Evolutionary conservation across 2,113 vertebrate species (phyloP).

Genomic region (Saccopteryx leptura): DNA sequence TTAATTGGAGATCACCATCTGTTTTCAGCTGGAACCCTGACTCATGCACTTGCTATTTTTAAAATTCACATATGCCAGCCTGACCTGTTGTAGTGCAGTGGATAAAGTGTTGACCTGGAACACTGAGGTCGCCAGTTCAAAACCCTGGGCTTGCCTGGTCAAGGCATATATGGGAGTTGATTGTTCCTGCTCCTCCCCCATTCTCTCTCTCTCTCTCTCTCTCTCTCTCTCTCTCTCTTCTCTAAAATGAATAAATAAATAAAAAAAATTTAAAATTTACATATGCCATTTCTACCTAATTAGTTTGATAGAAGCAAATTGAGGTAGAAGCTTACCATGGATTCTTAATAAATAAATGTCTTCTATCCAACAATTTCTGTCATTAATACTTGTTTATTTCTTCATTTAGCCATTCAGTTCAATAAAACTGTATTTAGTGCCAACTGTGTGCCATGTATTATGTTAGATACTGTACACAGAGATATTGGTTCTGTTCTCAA

Average conservation of each 20-base stretch:
- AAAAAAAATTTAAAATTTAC: conserved; percentile 57
- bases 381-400: conserved; percentile 48
- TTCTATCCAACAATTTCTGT: conserved; percentile 51
- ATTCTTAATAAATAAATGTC: conserved; percentile 61
- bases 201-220: too few relatives aligned
- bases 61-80: conserved; percentile 52
- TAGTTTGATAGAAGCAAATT: conserved; percentile 61
- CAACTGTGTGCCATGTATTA: not conserved
- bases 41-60: conserved; percentile 62
- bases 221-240: too few relatives aligned
- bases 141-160: too few relatives aligned
- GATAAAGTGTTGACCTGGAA: too few relatives aligned
- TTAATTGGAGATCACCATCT: conserved; percentile 60
- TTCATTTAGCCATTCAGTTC: conserved; percentile 12
- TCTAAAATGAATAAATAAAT: too few relatives aligned
- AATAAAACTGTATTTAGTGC: conserved; percentile 23
- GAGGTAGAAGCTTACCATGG: conserved; percentile 17
- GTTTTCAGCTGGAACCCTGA: conserved; percentile 66
- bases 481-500: conserved; percentile 8
- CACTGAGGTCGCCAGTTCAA: too few relatives aligned
- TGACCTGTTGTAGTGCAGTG: too few relatives aligned
- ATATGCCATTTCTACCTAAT: conserved; percentile 63
- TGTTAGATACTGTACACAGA: not conserved
- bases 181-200: too few relatives aligned
- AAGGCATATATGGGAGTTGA: too few relatives aligned